Evolutionary conservation across 2,113 vertebrate genomes (phyloP).

Genomic region (Actinemys pallida): DNA sequence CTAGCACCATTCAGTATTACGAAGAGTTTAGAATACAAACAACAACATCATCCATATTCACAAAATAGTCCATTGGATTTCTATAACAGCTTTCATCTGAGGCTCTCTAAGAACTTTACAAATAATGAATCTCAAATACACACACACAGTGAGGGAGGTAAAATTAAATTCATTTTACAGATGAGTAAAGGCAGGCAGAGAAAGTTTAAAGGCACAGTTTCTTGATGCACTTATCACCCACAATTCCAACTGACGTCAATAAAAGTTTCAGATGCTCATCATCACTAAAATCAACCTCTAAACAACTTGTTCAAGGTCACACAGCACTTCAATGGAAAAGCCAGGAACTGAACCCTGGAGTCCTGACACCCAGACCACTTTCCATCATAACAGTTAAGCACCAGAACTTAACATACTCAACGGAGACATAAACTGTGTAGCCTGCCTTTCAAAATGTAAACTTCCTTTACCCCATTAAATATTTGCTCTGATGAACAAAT

Average conservation of each 20-base stretch:
- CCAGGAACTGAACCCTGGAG: background rate
- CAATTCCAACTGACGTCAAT: background rate
- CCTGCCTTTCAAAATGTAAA: background rate
- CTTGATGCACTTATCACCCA: background rate
- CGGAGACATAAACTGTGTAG: background rate
- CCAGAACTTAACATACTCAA: background rate
- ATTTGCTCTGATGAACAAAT: background rate
- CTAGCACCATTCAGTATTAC: background rate
- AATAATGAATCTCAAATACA: background rate
- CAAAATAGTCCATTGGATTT: background rate
- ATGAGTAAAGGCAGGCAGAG: background rate
- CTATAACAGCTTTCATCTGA: background rate
- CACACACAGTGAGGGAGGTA: background rate
- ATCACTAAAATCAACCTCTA: background rate
- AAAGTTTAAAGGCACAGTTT: background rate
- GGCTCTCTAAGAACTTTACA: background rate
- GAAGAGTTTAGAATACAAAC: background rate
- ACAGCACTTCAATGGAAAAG: fast-evolving
- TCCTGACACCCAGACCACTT: background rate
- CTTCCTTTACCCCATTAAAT: background rate
- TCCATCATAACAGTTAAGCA: background rate
- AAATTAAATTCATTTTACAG: background rate
- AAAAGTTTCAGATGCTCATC: background rate
- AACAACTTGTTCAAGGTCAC: background rate
- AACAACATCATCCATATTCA: background rate